These are phyloP conservation scores for Megaptera novaeangliae DNA, from an alignment of 2,113 vertebrate genomes.

Conservation along the genomic window DNA sequence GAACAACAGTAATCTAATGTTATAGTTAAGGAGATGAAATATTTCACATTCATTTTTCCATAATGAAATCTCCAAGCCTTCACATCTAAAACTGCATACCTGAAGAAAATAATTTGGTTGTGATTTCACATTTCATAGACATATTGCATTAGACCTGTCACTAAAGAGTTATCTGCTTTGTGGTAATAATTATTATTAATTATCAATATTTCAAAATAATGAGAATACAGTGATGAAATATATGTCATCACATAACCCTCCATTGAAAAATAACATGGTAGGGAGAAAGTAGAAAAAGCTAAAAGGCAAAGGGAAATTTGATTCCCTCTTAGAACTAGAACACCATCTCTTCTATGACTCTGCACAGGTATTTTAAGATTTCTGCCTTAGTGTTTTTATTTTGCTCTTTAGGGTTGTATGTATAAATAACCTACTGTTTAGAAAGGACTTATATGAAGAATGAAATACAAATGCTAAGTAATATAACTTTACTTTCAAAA, in stretches of 20 bases:
- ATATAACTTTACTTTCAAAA: background rate
- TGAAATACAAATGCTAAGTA: background rate
- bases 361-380: background rate
- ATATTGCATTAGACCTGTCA: background rate
- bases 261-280: background rate
- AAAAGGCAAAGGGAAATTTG: background rate
- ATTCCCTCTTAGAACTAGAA: background rate
- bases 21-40: constrained; percentile 28
- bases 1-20: constrained; percentile 26
- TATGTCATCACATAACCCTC: background rate
- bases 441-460: background rate
- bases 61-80: constrained; percentile 6
- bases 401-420: background rate
- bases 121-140: constrained; percentile 3
- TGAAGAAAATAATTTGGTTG: background rate
- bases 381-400: background rate
- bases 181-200: constrained; percentile 6
- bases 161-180: background rate
- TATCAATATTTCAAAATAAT: constrained; percentile 38
- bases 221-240: background rate
- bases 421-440: background rate
- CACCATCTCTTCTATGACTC: background rate
- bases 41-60: constrained; percentile 13
- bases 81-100: constrained; percentile 12
- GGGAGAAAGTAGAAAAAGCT: background rate